Conservation (phyloP, 2,797 vertebrate genomes). For the Myiotriccus ornatus region DNA sequence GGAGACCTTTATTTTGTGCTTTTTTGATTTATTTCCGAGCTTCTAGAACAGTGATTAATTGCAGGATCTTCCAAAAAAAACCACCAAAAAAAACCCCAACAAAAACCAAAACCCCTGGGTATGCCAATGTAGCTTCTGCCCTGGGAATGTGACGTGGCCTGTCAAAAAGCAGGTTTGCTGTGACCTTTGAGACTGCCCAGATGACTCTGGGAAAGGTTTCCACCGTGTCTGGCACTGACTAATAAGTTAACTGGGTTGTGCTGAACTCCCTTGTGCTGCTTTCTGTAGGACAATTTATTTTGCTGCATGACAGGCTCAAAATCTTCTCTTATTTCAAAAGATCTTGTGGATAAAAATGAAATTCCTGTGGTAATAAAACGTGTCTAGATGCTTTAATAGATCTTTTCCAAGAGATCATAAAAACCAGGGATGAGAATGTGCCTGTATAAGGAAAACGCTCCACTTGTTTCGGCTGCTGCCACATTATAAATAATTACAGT, state of each 20-base stretch:
- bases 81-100: too few relatives aligned
- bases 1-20: not conserved
- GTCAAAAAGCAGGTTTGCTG: not conserved
- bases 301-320: not conserved
- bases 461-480: not conserved
- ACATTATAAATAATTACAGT: not conserved
- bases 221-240: not conserved
- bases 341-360: not conserved
- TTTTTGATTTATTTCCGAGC: accelerated
- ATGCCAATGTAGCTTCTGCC: not conserved
- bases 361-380: not conserved
- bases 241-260: not conserved
- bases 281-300: not conserved
- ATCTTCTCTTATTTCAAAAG: not conserved
- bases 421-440: not conserved
- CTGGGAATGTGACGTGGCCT: not conserved
- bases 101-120: not conserved
- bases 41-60: not conserved
- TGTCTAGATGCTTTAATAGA: not conserved
- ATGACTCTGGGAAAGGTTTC: not conserved
- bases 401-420: not conserved
- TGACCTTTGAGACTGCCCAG: conserved; percentile 17
- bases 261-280: not conserved
- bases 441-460: not conserved
- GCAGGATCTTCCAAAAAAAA: not conserved